Percentiles rank a stretch among this genome's conserved stretches.
These are phyloP conservation scores for Philopedon plagiatum DNA, from an alignment of 2,888 invertebrate species.

Conservation along the genomic window DNA sequence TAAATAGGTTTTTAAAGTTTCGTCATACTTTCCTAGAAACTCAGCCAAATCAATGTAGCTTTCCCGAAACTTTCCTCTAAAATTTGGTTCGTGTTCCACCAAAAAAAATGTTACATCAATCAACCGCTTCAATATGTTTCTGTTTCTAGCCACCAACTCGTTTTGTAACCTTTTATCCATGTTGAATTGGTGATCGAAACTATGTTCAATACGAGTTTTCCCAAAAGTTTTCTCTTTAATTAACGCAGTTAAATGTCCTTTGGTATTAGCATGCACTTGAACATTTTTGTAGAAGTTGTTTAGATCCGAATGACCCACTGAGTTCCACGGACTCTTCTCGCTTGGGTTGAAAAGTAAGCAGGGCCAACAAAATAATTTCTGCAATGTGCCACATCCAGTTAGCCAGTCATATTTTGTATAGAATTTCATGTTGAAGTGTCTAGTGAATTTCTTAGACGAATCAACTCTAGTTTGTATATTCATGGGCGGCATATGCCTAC, in stretches of 20 bases:
- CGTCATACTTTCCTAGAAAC: conserved; percentile 52
- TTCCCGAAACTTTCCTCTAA: conserved; percentile 47
- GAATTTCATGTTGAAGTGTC: conserved; percentile 1
- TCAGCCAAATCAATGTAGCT: conserved; percentile 19
- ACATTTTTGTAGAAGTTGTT: conserved; percentile 41
- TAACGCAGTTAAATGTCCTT: conserved; percentile 26
- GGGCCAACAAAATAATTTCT: conserved; percentile 30
- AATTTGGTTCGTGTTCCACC: conserved; percentile 47
- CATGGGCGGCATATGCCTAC: not conserved
- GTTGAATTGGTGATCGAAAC: conserved; percentile 21
- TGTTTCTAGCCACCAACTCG: conserved; percentile 52
- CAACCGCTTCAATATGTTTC: conserved; percentile 47
- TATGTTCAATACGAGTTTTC: conserved; percentile 32
- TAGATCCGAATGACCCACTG: conserved; percentile 24
- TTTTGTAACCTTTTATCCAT: conserved; percentile 46
- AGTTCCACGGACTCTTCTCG: conserved; percentile 28
- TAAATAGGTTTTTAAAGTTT: conserved; percentile 52
- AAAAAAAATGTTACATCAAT: conserved; percentile 50
- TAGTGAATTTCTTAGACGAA: conserved; percentile 20
- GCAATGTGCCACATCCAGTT: conserved; percentile 11
- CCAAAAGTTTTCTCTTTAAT: conserved; percentile 44
- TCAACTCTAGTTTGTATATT: not conserved
- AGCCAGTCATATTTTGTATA: conserved; percentile 24
- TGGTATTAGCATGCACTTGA: conserved; percentile 24
- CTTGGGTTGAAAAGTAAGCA: conserved; percentile 35